A percentile compares a stretch with the other conserved stretches of the same genome.
Conservation (phyloP, 2,888 invertebrate species). For the Lepetodrilus schrolli region DNA sequence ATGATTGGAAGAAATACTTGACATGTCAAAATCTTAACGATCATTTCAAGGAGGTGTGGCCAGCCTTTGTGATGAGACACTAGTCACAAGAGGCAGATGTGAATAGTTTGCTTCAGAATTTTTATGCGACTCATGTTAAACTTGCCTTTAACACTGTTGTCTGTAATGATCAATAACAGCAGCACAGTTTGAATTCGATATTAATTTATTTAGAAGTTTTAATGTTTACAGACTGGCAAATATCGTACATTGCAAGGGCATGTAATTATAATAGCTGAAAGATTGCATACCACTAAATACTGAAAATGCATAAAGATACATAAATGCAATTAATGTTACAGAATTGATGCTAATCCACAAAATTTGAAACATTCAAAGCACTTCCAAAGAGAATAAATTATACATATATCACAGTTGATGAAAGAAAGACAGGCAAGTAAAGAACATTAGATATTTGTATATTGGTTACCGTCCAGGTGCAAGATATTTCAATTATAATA, state of each 20-base stretch:
- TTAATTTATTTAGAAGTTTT: neutral
- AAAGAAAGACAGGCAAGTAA: neutral
- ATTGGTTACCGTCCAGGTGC: no score
- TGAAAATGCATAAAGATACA: neutral
- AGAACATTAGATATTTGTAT: no score
- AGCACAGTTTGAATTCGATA: neutral
- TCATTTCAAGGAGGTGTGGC: no score
- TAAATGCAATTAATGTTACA: neutral
- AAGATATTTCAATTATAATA: no score
- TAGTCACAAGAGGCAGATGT: no score
- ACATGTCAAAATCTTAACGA: no score
- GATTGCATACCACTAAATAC: conserved; percentile 7
- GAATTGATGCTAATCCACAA: neutral
- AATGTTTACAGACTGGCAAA: conserved; percentile 12
- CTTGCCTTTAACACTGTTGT: no score
- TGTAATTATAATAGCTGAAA: conserved; percentile 5
- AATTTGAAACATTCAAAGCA: neutral
- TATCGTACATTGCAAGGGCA: conserved; percentile 23
- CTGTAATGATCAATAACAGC: no score
- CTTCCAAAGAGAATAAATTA: neutral
- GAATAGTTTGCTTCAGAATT: no score
- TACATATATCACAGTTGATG: conserved; percentile 3
- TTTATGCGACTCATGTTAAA: no score
- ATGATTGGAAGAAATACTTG: no score
- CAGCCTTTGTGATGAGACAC: no score